Conservation (phyloP, 2,888 invertebrate species). For the Leucania comma region DNA sequence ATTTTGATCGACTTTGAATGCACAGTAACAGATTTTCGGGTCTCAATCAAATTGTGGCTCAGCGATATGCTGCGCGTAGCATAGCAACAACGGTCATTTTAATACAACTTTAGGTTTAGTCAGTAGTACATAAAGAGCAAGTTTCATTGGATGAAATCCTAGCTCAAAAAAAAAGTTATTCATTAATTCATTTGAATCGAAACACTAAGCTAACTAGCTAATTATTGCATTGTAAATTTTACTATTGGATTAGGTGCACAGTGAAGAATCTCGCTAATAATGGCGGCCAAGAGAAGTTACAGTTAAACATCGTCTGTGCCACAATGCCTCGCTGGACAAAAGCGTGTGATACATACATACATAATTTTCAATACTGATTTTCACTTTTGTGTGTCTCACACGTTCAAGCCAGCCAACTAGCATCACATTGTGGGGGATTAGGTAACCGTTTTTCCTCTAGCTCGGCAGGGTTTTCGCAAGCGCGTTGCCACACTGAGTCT, state of each 20-base stretch:
- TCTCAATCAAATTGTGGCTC: too few species aligned
- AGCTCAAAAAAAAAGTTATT: neutral
- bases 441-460: slow-evolving; percentile 83
- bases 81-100: too few species aligned
- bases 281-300: slow-evolving; percentile 9
- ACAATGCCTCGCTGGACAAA: slow-evolving; percentile 42
- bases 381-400: slow-evolving; percentile 62
- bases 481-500: slow-evolving; percentile 80
- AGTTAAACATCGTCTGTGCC: slow-evolving; percentile 4
- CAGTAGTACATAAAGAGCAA: too few species aligned
- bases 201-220: neutral
- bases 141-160: too few species aligned
- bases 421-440: slow-evolving; percentile 80
- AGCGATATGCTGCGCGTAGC: too few species aligned
- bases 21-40: too few species aligned
- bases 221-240: neutral
- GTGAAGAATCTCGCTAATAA: slow-evolving; percentile 11
- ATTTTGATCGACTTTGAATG: too few species aligned
- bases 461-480: slow-evolving; percentile 83
- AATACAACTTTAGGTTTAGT: too few species aligned
- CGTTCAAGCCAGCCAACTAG: slow-evolving; percentile 54
- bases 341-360: slow-evolving; percentile 58
- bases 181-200: neutral
- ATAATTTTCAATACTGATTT: slow-evolving; percentile 60
- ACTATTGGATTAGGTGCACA: neutral